phyloP scores from a whole-genome alignment of 1,140 invertebrate species.

The Drosophila cardini region DNA sequence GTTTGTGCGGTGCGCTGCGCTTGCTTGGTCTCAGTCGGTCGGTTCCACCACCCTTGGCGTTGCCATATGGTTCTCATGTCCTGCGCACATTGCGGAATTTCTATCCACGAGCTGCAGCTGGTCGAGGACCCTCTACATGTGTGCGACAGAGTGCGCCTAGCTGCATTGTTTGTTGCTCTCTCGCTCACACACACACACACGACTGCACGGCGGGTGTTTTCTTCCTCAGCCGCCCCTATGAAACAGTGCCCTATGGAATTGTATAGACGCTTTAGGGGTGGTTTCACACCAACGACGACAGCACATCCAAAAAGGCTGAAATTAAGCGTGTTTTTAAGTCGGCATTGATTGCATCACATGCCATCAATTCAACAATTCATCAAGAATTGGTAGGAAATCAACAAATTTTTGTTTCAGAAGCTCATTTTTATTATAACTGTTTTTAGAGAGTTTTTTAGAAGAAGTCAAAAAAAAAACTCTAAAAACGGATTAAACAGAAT shows the following conservation, averaged over 20 bases:
- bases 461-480: neutral
- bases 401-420: constrained; percentile 5
- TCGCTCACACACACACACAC: neutral
- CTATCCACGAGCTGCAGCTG: constrained; percentile 58
- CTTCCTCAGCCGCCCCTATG: constrained; percentile 28
- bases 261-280: constrained; percentile 31
- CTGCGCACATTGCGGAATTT: constrained; percentile 79
- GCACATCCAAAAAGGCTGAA: constrained; percentile 12
- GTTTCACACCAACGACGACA: constrained; percentile 6
- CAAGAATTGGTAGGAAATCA: neutral
- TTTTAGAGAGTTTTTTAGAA: constrained; percentile 13
- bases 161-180: constrained; percentile 8
- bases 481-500: constrained; percentile 15
- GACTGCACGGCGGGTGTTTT: constrained; percentile 43
- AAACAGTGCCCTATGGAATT: constrained; percentile 33
- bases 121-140: neutral
- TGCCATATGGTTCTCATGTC: constrained; percentile 69
- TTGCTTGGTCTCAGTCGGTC: neutral
- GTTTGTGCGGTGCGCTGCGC: constrained; percentile 38
- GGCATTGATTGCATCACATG: constrained; percentile 35
- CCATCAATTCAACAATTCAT: neutral
- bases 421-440: constrained; percentile 19
- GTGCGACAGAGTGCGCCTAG: constrained; percentile 12
- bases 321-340: neutral
- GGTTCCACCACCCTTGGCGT: neutral